Evolutionary conservation across 2,797 vertebrate genomes (phyloP).

Genomic region (Falco naumanni): DNA sequence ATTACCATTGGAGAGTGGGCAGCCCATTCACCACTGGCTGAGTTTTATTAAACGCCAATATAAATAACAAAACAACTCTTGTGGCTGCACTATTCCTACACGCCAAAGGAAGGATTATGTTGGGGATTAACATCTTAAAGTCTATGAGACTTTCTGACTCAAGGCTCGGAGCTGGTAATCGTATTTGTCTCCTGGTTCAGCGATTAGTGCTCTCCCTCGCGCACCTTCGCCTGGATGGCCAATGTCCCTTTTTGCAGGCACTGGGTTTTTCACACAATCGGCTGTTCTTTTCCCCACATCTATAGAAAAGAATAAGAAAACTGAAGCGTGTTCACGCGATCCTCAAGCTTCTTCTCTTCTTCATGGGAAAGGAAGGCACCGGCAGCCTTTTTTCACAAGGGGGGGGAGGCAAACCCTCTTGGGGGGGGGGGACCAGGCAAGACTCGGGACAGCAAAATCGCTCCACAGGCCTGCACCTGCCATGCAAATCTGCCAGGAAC

Average conservation of each 20-base stretch:
- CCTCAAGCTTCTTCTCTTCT: constrained; percentile 64
- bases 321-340: constrained; percentile 58
- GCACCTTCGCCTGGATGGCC: constrained; percentile 77
- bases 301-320: constrained; percentile 70
- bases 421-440: not conserved
- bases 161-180: constrained; percentile 85
- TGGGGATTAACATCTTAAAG: constrained; percentile 87
- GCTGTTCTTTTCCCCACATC: constrained; percentile 77
- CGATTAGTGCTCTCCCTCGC: constrained; percentile 81
- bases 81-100: constrained; percentile 85
- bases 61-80: constrained; percentile 89
- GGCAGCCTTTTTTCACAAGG: constrained; percentile 21
- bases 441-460: not conserved
- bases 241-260: constrained; percentile 84
- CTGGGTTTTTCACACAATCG: constrained; percentile 65
- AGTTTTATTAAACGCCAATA: constrained; percentile 90
- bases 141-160: constrained; percentile 89
- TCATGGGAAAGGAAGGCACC: constrained; percentile 61
- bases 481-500: constrained; percentile 34
- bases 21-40: constrained; percentile 83
- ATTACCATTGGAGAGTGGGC: constrained; percentile 87
- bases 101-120: constrained; percentile 87
- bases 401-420: not conserved
- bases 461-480: constrained; percentile 47
- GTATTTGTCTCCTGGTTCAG: constrained; percentile 86